Conservation (phyloP, 2,888 invertebrate genomes). For the Sicus ferrugineus region DNA sequence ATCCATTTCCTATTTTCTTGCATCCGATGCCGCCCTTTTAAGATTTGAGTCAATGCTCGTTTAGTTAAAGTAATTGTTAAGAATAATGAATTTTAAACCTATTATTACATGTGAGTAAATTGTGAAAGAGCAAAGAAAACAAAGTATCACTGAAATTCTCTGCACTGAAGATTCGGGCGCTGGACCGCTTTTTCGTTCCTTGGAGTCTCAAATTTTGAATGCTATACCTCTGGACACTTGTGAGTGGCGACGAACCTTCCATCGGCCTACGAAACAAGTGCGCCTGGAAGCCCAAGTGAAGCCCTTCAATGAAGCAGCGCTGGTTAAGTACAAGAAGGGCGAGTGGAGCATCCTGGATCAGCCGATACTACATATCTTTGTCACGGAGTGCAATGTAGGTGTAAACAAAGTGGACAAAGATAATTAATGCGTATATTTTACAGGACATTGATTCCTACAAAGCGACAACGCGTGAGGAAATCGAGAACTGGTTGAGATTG, state of each 20-base stretch:
- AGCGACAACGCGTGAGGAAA: slow-evolving; percentile 84
- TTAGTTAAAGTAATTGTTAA: neutral
- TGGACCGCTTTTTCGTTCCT: slow-evolving; percentile 81
- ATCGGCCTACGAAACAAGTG: slow-evolving; percentile 84
- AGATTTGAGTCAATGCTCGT: slow-evolving; percentile 26
- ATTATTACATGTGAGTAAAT: slow-evolving; percentile 59
- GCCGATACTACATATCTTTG: slow-evolving; percentile 92
- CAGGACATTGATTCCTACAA: slow-evolving; percentile 95
- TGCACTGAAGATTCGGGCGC: slow-evolving; percentile 79
- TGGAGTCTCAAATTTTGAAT: slow-evolving; percentile 79
- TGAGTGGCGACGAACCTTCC: slow-evolving; percentile 92
- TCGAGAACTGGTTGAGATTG: slow-evolving; percentile 86
- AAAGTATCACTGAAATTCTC: neutral
- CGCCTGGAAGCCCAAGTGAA: slow-evolving; percentile 83
- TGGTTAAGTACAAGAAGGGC: slow-evolving; percentile 73
- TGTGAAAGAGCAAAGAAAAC: neutral
- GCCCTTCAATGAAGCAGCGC: slow-evolving; percentile 77
- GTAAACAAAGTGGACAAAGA: neutral
- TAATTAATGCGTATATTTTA: neutral
- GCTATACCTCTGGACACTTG: slow-evolving; percentile 86
- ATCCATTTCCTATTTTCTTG: neutral
- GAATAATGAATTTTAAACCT: slow-evolving; percentile 58
- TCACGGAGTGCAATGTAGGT: slow-evolving; percentile 90
- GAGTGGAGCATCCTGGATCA: slow-evolving; percentile 83
- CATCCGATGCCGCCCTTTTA: slow-evolving; percentile 6